Evolutionary conservation across 2,797 vertebrate genomes (phyloP).

Genomic region (Epinephelus coioides): DNA sequence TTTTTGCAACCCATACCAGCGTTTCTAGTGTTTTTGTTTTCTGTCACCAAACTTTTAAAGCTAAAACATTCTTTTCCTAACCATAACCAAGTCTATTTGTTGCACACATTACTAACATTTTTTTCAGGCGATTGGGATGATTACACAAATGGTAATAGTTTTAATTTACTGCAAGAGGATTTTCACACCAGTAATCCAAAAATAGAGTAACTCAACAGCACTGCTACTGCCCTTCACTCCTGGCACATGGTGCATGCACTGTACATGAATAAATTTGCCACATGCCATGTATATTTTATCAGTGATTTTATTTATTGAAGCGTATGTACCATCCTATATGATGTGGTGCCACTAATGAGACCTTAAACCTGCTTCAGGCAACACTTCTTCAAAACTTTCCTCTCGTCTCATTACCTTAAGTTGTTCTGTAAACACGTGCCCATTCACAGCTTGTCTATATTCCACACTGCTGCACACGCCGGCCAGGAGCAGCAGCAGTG

Average conservation of each 20-base stretch:
- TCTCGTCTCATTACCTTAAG: conserved; percentile 17
- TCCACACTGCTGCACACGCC: conserved; percentile 46
- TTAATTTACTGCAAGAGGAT: background rate
- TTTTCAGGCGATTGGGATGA: too few relatives aligned
- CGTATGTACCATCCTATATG: background rate
- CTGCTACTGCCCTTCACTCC: background rate
- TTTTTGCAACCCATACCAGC: too few relatives aligned
- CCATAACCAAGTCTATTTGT: too few relatives aligned
- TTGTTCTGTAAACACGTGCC: conserved; percentile 38
- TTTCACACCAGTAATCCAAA: background rate
- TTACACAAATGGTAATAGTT: background rate
- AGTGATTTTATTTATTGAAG: conserved; percentile 17
- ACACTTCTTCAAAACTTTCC: conserved; percentile 16
- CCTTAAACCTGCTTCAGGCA: background rate
- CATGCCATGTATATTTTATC: background rate
- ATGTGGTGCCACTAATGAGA: background rate
- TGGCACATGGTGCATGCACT: background rate
- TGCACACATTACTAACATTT: too few relatives aligned
- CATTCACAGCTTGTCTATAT: conserved; percentile 44
- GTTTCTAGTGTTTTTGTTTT: too few relatives aligned
- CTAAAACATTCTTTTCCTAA: too few relatives aligned
- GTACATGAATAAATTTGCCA: background rate
- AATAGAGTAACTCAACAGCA: background rate
- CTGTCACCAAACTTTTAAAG: too few relatives aligned
- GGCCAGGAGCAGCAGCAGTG: conserved; percentile 34